Evolutionary conservation across 1,140 invertebrate genomes (phyloP).

Genomic region (Acarapis woodi): DNA sequence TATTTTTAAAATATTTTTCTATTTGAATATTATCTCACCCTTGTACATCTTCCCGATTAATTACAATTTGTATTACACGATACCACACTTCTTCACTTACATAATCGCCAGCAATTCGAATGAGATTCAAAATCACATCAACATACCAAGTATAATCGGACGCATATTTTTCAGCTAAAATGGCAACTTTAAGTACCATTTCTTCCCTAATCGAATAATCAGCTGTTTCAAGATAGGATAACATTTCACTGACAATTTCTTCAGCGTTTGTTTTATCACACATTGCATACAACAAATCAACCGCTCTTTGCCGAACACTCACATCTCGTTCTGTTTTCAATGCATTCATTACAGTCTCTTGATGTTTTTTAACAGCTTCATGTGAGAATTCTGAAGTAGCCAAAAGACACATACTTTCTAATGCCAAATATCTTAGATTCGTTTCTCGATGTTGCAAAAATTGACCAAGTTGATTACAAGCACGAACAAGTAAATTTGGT

Average conservation of each 20-base stretch:
- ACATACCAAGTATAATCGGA: conserved; percentile 98
- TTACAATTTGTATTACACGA: conserved; percentile 96
- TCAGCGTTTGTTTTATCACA: conserved; percentile 97
- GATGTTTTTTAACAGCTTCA: conserved; percentile 98
- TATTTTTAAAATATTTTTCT: no score
- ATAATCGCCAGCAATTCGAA: conserved; percentile 97
- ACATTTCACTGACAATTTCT: conserved; percentile 98
- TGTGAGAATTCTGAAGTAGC: conserved; percentile 98
- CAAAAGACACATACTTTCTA: conserved; percentile 97
- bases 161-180: conserved; percentile 96
- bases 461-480: conserved; percentile 93
- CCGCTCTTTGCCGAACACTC: conserved; percentile 86
- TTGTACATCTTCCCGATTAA: conserved; percentile 94
- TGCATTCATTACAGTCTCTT: conserved; percentile 94
- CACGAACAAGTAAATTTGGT: conserved; percentile 79
- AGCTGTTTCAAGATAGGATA: conserved; percentile 92
- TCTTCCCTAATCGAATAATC: conserved; percentile 99
- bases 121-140: conserved; percentile 95
- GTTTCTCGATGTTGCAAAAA: conserved; percentile 96
- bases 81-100: conserved; percentile 90
- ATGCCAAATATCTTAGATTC: conserved; percentile 83
- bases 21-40: conserved; percentile 99
- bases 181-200: conserved; percentile 98
- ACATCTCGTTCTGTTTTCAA: conserved; percentile 99
- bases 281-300: conserved; percentile 98